These are phyloP conservation scores for Formicarius rufipectus DNA, from an alignment of 2,113 vertebrate genomes.

Conservation along the genomic window DNA sequence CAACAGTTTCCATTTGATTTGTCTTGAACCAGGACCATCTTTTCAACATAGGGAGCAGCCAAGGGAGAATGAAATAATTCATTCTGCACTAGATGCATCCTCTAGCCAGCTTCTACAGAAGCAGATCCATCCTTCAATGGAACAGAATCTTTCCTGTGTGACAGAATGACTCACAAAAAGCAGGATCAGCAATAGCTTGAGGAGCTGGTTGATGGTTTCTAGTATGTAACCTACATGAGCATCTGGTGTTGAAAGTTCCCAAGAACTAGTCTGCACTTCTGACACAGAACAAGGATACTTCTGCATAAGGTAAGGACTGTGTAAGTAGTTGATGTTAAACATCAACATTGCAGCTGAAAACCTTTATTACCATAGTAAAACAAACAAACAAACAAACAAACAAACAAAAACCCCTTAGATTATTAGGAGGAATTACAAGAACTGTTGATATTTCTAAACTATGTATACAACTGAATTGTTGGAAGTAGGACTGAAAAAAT, in stretches of 20 bases:
- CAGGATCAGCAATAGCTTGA: neutral
- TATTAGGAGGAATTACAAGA: neutral
- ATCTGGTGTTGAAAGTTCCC: neutral
- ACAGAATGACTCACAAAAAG: neutral
- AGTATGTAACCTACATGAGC: neutral
- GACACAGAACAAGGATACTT: neutral
- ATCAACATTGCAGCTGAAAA: neutral
- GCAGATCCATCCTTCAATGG: neutral
- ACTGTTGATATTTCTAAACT: neutral
- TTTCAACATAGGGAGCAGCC: neutral
- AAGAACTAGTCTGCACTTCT: neutral
- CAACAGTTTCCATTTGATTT: neutral
- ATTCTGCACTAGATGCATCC: neutral
- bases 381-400: neutral
- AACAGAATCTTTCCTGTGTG: neutral
- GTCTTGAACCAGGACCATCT: neutral
- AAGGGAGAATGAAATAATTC: neutral
- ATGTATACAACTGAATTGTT: neutral
- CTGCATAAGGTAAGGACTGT: neutral
- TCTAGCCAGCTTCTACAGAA: neutral
- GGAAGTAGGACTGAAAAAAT: neutral
- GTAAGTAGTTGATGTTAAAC: neutral
- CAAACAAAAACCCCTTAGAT: neutral
- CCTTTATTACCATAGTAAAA: neutral
- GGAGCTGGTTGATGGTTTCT: neutral